phyloP scores from a whole-genome alignment of 2,113 vertebrate genomes.

The Eptatretus burgeri region DNA sequence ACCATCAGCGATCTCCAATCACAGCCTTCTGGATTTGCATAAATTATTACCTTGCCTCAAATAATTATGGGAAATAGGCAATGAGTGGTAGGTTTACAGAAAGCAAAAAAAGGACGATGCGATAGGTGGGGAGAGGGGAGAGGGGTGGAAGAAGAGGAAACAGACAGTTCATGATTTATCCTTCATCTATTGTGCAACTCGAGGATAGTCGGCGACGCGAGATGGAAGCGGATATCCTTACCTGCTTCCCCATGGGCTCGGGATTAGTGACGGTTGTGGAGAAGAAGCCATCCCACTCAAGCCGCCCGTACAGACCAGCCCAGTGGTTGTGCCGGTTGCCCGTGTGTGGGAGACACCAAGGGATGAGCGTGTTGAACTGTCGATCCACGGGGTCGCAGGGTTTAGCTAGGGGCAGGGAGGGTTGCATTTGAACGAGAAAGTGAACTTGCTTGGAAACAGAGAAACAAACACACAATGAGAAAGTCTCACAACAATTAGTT shows the following conservation, averaged over 20 bases:
- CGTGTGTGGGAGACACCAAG: conserved; percentile 83
- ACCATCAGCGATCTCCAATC: too few species aligned
- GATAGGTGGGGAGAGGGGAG: too few species aligned
- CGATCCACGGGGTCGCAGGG: conserved; percentile 48
- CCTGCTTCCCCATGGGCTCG: conserved; percentile 96
- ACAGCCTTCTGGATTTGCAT: too few species aligned
- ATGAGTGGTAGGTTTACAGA: too few species aligned
- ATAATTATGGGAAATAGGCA: too few species aligned
- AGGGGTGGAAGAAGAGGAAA: neutral
- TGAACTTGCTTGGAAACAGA: too few species aligned
- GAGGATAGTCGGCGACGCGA: too few species aligned
- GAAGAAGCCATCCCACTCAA: conserved; percentile 94
- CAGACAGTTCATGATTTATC: too few species aligned
- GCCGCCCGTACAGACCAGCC: conserved; percentile 63
- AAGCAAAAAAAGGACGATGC: too few species aligned
- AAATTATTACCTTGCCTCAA: too few species aligned
- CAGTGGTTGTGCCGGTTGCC: conserved; percentile 92
- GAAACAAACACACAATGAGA: neutral
- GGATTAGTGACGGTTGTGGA: conserved; percentile 91
- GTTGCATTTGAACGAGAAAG: too few species aligned
- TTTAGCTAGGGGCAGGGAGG: conserved; percentile 19
- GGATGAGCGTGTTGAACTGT: conserved; percentile 80
- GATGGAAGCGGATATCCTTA: conserved; percentile 11
- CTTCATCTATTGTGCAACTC: too few species aligned
- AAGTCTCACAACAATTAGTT: neutral